Conservation (phyloP, 2,113 vertebrate species). For the Myanophis thanlyinensis region DNA sequence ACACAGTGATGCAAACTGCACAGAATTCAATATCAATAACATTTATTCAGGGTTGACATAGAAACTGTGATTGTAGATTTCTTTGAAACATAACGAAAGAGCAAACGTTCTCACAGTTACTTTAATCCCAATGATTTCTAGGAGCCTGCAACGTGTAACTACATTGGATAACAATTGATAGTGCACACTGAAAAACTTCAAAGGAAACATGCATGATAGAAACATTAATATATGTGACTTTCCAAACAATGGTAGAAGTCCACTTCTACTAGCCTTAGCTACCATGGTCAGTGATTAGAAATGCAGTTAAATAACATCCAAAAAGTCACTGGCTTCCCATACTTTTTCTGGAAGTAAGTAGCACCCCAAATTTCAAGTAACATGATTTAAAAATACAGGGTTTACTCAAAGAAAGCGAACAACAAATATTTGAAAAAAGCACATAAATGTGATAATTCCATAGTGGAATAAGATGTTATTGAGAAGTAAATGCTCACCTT, state of each 20-base stretch:
- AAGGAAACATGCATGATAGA: not conserved
- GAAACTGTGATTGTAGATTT: not conserved
- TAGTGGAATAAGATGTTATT: not conserved
- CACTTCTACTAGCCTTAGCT: not conserved
- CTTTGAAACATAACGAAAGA: not conserved
- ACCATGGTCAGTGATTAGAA: not conserved
- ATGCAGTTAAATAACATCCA: not conserved
- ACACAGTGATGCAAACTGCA: not conserved
- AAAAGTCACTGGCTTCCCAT: not conserved
- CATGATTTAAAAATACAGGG: not conserved
- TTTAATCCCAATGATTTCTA: not conserved
- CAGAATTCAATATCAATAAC: not conserved
- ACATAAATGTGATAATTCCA: not conserved
- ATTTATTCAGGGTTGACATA: not conserved
- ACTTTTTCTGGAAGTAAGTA: not conserved
- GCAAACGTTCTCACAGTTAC: not conserved
- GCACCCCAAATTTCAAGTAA: not conserved
- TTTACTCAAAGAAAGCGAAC: not conserved
- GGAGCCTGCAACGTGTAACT: too few species aligned
- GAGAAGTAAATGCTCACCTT: constrained; percentile 72
- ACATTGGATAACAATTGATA: not conserved
- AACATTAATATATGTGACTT: not conserved
- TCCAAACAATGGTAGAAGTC: not conserved
- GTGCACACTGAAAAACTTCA: not conserved
- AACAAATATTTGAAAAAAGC: not conserved